These are phyloP conservation scores for Gryllus longicercus DNA, from an alignment of 2,888 invertebrate genomes.

Conservation along the genomic window DNA sequence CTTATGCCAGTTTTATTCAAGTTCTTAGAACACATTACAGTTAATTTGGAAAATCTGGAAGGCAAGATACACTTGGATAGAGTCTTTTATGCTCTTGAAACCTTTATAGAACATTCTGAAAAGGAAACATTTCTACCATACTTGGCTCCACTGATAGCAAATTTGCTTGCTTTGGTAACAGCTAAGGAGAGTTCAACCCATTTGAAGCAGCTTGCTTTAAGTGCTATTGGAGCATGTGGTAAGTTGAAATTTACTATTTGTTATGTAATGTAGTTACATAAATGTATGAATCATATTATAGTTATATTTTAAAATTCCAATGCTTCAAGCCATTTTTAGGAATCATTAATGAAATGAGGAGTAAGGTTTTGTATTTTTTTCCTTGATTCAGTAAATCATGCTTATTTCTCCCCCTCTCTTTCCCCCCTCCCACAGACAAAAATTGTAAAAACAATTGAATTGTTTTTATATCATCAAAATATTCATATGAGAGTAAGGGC, in stretches of 20 bases:
- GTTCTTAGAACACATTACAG: constrained; percentile 60
- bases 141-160: constrained; percentile 67
- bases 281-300: too few species aligned
- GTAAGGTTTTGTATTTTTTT: too few species aligned
- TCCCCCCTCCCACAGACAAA: too few species aligned
- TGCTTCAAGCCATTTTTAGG: too few species aligned
- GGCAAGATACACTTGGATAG: constrained; percentile 61
- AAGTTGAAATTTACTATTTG: constrained; percentile 24
- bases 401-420: too few species aligned
- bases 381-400: too few species aligned
- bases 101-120: constrained; percentile 73
- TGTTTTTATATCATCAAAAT: too few species aligned
- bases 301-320: too few species aligned
- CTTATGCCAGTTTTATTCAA: constrained; percentile 69
- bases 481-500: too few species aligned
- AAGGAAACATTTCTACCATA: constrained; percentile 65
- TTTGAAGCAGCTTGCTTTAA: constrained; percentile 65
- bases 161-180: constrained; percentile 60
- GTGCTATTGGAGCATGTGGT: constrained; percentile 63
- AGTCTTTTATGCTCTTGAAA: constrained; percentile 76
- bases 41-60: constrained; percentile 52
- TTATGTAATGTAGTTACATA: too few species aligned
- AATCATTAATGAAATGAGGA: too few species aligned
- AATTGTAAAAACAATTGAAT: too few species aligned
- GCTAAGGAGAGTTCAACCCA: constrained; percentile 55